Evolutionary conservation across 1,140 invertebrate species (phyloP).

Genomic region (Bombus polaris): DNA sequence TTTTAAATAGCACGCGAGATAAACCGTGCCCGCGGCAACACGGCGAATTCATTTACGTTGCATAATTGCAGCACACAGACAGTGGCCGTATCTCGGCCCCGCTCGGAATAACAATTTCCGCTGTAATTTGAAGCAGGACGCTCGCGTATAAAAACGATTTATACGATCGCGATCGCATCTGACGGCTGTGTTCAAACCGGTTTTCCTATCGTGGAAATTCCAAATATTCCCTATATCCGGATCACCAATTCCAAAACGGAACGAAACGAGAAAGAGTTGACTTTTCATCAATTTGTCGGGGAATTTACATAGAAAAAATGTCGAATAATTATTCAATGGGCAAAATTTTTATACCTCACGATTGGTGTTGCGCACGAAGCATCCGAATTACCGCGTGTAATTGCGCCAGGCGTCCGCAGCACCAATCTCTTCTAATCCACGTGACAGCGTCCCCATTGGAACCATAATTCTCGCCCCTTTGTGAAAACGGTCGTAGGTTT

Average conservation of each 20-base stretch:
- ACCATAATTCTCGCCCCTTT: slow-evolving; percentile 70
- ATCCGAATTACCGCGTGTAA: slow-evolving; percentile 25
- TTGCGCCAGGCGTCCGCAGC: slow-evolving; percentile 32
- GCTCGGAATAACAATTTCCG: slow-evolving; percentile 9
- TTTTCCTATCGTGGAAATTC: not conserved
- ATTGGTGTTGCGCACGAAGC: not conserved
- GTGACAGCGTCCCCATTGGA: slow-evolving; percentile 43
- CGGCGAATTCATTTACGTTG: slow-evolving; percentile 24
- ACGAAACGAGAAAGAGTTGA: not conserved
- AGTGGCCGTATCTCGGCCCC: not conserved
- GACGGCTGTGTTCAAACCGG: not conserved
- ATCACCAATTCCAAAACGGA: not conserved
- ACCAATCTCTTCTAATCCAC: slow-evolving; percentile 56
- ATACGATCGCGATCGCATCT: not conserved
- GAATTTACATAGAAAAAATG: not conserved
- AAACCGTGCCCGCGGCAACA: not conserved
- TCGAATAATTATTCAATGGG: not conserved
- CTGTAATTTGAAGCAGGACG: not conserved
- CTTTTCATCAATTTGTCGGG: not conserved
- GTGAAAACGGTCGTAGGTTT: slow-evolving; percentile 53
- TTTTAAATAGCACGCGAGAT: slow-evolving; percentile 20
- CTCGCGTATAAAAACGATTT: not conserved
- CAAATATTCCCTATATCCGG: not conserved
- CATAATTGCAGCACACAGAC: slow-evolving; percentile 3
- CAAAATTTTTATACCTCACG: not conserved